Base-by-base conservation (phyloP, 1,140 invertebrate species). In the Drosophila grimshawi region DNA sequence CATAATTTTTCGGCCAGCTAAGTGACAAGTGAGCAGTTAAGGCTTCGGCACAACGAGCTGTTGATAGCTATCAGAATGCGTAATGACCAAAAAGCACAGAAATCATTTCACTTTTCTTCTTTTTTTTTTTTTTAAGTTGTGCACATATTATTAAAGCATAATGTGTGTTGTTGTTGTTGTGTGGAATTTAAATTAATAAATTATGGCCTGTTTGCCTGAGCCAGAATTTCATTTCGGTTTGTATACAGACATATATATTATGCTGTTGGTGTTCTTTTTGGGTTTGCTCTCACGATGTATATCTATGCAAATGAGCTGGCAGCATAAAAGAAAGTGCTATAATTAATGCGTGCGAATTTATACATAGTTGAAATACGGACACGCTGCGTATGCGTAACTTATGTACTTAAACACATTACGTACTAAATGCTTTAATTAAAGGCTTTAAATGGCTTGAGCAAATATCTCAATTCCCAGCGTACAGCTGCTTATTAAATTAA, bases 181-280 rank as follows among this genome's bases (percentile, higher is more conserved):
- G 45, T 68, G 68, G 85, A 85, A 89, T 89, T 85, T 89, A 89
- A 89, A 89, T 89, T 80, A 85, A 85, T 76, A 89, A 81, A 88
- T 82, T 88, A 76, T 33, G 51, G 39, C 53, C 66, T 46, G 45
- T 64, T 68, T 78, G 64, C 45, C 49, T 30, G 46, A 8, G 10
- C 10, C n/a, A 19, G 45, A n/a, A 11, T 53, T 30, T 53, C 46
- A 32, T 46, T 63, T 43, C 4, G 10, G 39, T 43, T 39, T 39
- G 7, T 39, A 39, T 8, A 39, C 37, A 7, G 3, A 39, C 37
- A 39, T 41, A 10, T 41, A n/a, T 43, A 43, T n/a, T 43, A 43
- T 61, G 41, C 59, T 75, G 66, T 53, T 30, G 52, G 10, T 35
- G 8, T 60, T 60, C 37, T 41, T 55, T 64, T 51, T 51, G 55